Base-by-base conservation (phyloP, 1,140 invertebrate genomes). In the Battus philenor region DNA sequence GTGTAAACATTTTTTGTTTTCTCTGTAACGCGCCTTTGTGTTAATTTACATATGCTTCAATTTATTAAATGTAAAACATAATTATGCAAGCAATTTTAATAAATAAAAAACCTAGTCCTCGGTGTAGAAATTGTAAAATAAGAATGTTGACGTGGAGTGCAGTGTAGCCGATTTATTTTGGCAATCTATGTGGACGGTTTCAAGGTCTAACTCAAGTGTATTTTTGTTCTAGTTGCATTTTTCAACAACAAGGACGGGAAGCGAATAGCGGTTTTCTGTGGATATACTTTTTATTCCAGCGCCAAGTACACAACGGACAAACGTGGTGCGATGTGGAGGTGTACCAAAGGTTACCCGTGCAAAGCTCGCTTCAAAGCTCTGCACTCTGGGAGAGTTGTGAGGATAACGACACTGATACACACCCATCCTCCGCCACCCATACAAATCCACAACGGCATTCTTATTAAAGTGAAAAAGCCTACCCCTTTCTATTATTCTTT, bases 301-400 rank as follows among this genome's bases (percentile, higher is more conserved):
- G 59, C 27, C 17, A 44, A 39, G 27, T 31, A 34, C 44, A n/a
- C n/a, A n/a, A 12, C 20, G 36, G n/a, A 54, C 31, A 8, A 17
- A 20, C 12, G 24, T 2, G 50, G 50, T n/a, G 49, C 54, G 4
- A 68, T 66, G 58, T 74, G 70, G 70, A 34, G 70, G 10, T 74
- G 70, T 20, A 74, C 70, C 10, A 64, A 58, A 6, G 60, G 62
- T 2, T 65, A 68, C 8, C 58, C 55, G 0, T 74, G 70, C 31
- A 74, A 74, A 30, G 62, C 67, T 4, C 47, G 62, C 27, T 71
- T 74, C 34, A 66, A 66, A 29, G 52, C 59, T 4, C 44, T 47
- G 1, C 27, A 27, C 11, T 45, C 52, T 2, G 62, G 70, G 0
- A 11, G 50, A 13, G 31, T 68, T 0, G 7, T 70, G 10, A 53